Evolutionary conservation across 2,113 vertebrate genomes (phyloP), one percentile per base, ranked within the genome.

Genomic region (Odocoileus hemionus): DNA sequence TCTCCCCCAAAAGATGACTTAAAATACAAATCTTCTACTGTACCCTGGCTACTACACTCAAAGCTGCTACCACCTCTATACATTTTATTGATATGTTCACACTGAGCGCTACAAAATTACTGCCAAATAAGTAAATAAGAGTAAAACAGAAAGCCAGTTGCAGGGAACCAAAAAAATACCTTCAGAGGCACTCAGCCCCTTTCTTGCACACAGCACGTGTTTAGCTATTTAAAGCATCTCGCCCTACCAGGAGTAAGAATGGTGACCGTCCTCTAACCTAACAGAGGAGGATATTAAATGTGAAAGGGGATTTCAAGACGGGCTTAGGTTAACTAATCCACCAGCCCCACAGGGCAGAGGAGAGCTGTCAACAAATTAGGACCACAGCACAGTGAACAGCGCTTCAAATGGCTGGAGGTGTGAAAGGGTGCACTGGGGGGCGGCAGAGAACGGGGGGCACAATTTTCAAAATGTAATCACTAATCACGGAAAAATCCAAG

Each of bases 331-430:
- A 84, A 30, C 43, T 96, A 97, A 97, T 86, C 91, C 89, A 58
- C 43, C 54, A 89, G 86, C 21, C n/a, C 67, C 89, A 54, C 60
- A 3, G 45, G 64, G 43, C 89, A 58, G 45, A 36, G 43, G 55
- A 70, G 58, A 80, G 57, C 85, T 85, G 95, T 96, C 95, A 91
- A 91, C 90, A 96, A 90, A 80, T 43, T 12, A n/a, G 50, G 79
- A 61, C 61, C 60, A 55, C 33, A 19, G 25, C n/a, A 50, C 28
- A 86, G 47, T 64, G 16, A 58, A 39, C 54, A 15, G 21, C 61
- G 85, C 28, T 33, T 58, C 52, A n/a, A 54, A 43, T 1, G 78
- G 50, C n/a, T n/a, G 57, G 85, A 39, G 33, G 55, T 7, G 14
- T 12, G 23, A 21, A 14, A 28, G 70, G 30, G 80, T 61, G 85